Base-by-base conservation (phyloP, 2,888 invertebrate species). In the Peribatodes rhomboidaria region DNA sequence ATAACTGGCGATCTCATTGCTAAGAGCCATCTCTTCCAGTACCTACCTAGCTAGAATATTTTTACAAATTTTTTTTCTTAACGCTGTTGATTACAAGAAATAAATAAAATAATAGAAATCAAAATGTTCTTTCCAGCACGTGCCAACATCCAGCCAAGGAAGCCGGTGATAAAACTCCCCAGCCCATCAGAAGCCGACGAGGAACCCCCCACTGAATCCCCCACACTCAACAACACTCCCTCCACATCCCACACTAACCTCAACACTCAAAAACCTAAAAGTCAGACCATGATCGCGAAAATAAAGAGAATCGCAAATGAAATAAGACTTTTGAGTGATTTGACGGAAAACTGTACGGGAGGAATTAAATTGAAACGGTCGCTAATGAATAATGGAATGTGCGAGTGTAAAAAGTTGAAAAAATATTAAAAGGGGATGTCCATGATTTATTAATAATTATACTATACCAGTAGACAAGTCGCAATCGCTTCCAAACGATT, bases 111-210 rank as follows among this genome's bases (percentile, higher is more conserved):
- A n/a, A n/a, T n/a, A n/a, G n/a, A n/a, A n/a, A 6, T n/a, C 8
- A 1, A 46, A 7, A 47, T 55, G 35, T 61, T 20, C 52, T 54
- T 81, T 81, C 0, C 86, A 92, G 91, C 81, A 18, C 66, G 87
- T 1, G 86, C 92, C n/a, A 93, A 93, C 78, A 93, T 93, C 42
- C 90, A 90, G 62, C 92, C 92, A 0, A 78, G 93, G 0, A 91
- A 90, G 37, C 82, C 93, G 0, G 55, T 84, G 0, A 89, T 93
- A 68, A 89, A 87, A 13, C 75, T 92, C 13, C 92, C 93, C 0
- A 88, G 87, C 37, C 63, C 91, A 0, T 85, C 88, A 0, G 88
- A 89, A 61, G 84, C 83, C 4, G 82, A 80, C 9, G 61, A 71
- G 0, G 86, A 83, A 9, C 80, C 82, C 0, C 75, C 82, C 0